phyloP scores from a whole-genome alignment of 2,113 vertebrate species.

The Sphyrna mokarran region DNA sequence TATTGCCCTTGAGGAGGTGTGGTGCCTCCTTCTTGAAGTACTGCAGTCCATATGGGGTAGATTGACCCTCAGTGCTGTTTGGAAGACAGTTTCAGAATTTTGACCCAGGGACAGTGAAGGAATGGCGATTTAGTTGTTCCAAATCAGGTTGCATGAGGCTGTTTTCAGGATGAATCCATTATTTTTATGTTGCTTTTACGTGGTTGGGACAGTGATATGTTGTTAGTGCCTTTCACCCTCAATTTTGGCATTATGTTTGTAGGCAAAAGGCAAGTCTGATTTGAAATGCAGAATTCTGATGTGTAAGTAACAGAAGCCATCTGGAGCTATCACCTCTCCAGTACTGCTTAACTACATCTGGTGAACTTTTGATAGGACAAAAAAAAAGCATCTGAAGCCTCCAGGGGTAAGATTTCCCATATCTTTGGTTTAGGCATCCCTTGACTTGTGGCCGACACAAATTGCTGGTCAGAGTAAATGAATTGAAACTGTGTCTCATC shows the following conservation, averaged over 20 bases:
- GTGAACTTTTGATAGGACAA: background rate
- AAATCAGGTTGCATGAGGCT: too few relatives aligned
- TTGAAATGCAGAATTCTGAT: background rate
- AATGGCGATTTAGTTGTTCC: too few relatives aligned
- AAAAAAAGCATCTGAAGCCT: background rate
- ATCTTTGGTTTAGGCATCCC: background rate
- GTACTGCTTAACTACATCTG: background rate
- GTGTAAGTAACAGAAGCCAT: background rate
- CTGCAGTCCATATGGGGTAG: too few relatives aligned
- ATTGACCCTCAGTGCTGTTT: too few relatives aligned
- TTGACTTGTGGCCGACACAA: background rate
- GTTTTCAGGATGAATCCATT: background rate
- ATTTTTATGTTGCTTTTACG: too few relatives aligned
- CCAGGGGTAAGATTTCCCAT: background rate
- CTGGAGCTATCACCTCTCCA: background rate
- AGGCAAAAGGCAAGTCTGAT: background rate
- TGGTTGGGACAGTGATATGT: too few relatives aligned
- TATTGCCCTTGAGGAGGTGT: too few relatives aligned
- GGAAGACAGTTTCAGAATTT: too few relatives aligned
- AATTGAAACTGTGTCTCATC: background rate
- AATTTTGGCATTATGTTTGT: background rate
- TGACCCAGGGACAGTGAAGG: too few relatives aligned
- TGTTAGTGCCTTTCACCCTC: background rate
- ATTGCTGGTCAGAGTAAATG: background rate
- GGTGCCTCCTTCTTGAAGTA: too few relatives aligned